phyloP scores from a whole-genome alignment of 2,888 invertebrate genomes.

The Caenorhabditis panamensis region DNA sequence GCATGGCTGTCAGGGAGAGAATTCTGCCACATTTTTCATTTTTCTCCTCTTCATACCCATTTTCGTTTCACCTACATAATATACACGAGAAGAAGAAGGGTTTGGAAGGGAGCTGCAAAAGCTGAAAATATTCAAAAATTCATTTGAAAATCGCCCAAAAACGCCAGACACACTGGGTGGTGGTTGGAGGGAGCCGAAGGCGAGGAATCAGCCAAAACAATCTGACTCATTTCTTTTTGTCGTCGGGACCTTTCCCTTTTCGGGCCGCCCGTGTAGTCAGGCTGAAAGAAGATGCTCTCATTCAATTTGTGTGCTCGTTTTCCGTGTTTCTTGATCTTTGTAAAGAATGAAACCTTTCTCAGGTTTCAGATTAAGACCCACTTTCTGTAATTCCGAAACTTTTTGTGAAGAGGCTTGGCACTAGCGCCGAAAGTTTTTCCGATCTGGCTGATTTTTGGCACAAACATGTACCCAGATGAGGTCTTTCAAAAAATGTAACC shows the following conservation, averaged over 20 bases:
- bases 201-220: constrained; percentile 29
- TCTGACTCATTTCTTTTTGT: constrained; percentile 18
- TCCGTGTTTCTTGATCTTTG: neutral
- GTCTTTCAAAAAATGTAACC: too few species aligned
- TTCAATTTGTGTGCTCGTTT: constrained; percentile 9
- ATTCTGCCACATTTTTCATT: constrained; percentile 1
- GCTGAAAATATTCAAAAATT: constrained; percentile 40
- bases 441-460: too few species aligned
- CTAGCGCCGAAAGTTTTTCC: too few species aligned
- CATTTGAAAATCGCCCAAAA: constrained; percentile 28
- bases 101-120: neutral
- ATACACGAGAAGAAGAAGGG: neutral
- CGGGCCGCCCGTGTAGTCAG: neutral
- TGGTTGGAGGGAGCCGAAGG: neutral
- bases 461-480: too few species aligned
- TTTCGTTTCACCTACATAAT: neutral
- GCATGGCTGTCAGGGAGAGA: neutral
- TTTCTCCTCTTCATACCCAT: constrained; percentile 2
- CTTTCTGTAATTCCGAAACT: too few species aligned
- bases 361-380: constrained; percentile 26
- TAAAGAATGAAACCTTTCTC: neutral
- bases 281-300: neutral
- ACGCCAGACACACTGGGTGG: neutral
- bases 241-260: constrained; percentile 1
- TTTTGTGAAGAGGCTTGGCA: too few species aligned